A percentile compares a stretch with the other conserved stretches of the same genome.
Evolutionary conservation across 2,113 vertebrate genomes (phyloP).

Genomic region (Columba janthina): DNA sequence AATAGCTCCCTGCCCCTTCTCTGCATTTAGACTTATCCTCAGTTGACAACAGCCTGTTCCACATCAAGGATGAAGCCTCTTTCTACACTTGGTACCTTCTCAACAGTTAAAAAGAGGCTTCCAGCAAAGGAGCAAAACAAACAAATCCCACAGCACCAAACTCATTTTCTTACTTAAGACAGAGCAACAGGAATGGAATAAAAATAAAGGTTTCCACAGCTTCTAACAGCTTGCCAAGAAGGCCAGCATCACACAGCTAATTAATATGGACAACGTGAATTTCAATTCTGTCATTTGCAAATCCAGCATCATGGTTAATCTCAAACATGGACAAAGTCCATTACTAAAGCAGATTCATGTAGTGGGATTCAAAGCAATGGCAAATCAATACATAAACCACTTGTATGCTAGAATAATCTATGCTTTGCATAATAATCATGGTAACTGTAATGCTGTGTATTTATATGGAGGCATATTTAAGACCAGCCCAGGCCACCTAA

Average conservation of each 20-base stretch:
- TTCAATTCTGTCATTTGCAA: conserved; percentile 46
- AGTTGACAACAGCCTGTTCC: not conserved
- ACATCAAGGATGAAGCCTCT: not conserved
- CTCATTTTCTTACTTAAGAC: not conserved
- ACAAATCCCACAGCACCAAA: not conserved
- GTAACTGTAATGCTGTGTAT: not conserved
- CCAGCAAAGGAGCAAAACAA: not conserved
- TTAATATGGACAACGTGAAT: conserved; percentile 26
- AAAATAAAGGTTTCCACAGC: not conserved
- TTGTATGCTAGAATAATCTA: not conserved
- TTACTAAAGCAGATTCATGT: conserved; percentile 14
- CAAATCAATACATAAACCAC: not conserved
- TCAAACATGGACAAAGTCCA: not conserved
- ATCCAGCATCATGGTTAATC: conserved; percentile 25
- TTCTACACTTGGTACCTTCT: not conserved
- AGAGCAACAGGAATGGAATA: not conserved
- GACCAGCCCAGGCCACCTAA: not conserved
- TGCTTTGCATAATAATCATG: not conserved
- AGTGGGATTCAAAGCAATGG: not conserved
- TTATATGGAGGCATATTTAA: not conserved
- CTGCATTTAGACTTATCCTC: not conserved
- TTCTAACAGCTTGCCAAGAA: not conserved
- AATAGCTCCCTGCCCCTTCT: not conserved
- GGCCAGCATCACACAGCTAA: not conserved
- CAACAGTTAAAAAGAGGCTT: not conserved